Percentiles rank a stretch among this genome's conserved stretches.
These are phyloP conservation scores for Barypeithes pellucidus DNA, from an alignment of 2,888 invertebrate genomes.

Conservation along the genomic window DNA sequence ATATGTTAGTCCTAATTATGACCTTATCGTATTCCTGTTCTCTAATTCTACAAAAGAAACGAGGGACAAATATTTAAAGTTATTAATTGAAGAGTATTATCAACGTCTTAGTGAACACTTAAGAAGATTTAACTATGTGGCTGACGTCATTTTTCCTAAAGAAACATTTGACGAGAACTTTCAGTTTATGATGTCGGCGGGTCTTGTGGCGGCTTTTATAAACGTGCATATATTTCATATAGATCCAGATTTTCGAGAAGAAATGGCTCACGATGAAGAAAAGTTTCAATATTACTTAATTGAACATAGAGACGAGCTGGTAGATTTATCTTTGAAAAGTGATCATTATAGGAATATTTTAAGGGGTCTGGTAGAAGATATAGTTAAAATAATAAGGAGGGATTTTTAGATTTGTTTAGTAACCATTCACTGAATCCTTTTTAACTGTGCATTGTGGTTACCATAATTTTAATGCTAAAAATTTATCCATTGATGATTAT, in stretches of 20 bases:
- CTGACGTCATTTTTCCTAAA: conserved; percentile 55
- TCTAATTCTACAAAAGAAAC: conserved; percentile 37
- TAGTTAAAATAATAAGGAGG: conserved; percentile 18
- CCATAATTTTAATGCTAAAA: too few relatives aligned
- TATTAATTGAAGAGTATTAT: conserved; percentile 58
- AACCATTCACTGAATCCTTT: too few relatives aligned
- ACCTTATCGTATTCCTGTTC: conserved; percentile 66
- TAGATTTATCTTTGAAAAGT: conserved; percentile 35
- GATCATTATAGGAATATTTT: conserved; percentile 32
- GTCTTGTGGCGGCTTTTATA: neutral
- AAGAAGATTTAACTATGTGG: conserved; percentile 52
- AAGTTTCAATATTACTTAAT: conserved; percentile 30
- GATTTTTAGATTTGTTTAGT: conserved; percentile 6
- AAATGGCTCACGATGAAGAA: conserved; percentile 27
- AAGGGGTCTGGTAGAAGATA: neutral
- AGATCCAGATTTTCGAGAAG: conserved; percentile 38
- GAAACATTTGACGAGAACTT: conserved; percentile 52
- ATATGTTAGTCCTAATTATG: conserved; percentile 78
- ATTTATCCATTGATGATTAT: too few relatives aligned
- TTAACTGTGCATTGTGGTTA: too few relatives aligned
- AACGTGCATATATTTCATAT: conserved; percentile 22
- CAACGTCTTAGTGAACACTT: conserved; percentile 55
- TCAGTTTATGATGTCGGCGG: conserved; percentile 15
- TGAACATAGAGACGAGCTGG: conserved; percentile 16
- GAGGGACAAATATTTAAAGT: conserved; percentile 54